Percentiles rank a stretch among this genome's conserved stretches.
These are phyloP conservation scores for Spongilla lacustris DNA, from an alignment of 37 sponge, comb jelly and placozoan species.

Conservation along the genomic window DNA sequence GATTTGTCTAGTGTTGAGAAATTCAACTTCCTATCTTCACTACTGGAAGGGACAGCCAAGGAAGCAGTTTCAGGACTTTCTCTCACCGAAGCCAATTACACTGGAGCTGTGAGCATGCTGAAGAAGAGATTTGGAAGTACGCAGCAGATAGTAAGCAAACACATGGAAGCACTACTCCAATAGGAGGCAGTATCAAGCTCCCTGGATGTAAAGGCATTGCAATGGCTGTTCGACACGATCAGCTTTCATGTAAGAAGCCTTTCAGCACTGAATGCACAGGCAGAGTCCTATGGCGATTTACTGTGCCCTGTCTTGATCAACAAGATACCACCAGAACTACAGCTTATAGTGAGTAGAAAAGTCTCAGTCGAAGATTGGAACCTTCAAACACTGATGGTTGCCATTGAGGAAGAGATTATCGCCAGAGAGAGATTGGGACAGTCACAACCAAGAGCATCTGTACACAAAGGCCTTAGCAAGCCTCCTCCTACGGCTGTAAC, in stretches of 20 bases:
- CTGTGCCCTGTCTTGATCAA: conserved; percentile 40
- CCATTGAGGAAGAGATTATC: conserved; percentile 41
- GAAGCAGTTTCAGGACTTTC: conserved; percentile 44
- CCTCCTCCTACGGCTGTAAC: conserved; percentile 25
- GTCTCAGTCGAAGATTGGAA: conserved; percentile 36
- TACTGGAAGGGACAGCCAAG: conserved; percentile 18
- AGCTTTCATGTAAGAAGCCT: conserved; percentile 40
- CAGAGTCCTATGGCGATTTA: conserved; percentile 17
- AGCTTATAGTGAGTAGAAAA: conserved; percentile 35
- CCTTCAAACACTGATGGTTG: conserved; percentile 15
- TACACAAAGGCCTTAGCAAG: not conserved
- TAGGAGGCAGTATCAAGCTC: conserved; percentile 22
- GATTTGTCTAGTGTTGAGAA: conserved; percentile 26
- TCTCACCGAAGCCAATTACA: conserved; percentile 33
- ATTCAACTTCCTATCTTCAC: conserved; percentile 34
- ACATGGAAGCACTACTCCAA: conserved; percentile 49
- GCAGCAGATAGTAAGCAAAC: conserved; percentile 36
- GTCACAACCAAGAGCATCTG: not conserved
- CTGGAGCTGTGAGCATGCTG: conserved; percentile 12
- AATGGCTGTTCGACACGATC: conserved; percentile 31
- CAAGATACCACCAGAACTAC: conserved; percentile 48
- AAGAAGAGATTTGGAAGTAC: conserved; percentile 47
- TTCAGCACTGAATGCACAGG: conserved; percentile 2
- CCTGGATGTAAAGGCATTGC: conserved; percentile 40
- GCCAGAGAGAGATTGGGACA: conserved; percentile 40